Evolutionary conservation across 2,113 vertebrate genomes (phyloP), one percentile per base, ranked within the genome.

Genomic region (Passer domesticus): DNA sequence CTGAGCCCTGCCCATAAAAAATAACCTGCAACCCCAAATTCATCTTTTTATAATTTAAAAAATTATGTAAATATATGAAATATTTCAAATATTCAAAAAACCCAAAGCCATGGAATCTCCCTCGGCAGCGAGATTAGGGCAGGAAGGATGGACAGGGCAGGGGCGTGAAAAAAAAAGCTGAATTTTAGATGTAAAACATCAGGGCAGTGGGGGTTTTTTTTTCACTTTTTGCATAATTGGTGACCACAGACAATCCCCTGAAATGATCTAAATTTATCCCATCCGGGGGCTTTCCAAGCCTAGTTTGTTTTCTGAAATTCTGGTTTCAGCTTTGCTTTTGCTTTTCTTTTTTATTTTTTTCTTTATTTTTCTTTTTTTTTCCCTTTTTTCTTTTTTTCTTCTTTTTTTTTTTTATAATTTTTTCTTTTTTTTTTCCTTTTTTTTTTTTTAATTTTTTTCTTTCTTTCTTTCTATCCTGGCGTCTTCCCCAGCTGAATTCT

Each of bases 241-340:
- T 59, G 16, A 92, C 73, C 87, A 93, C 83, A 93, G 90, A 95
- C 79, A 90, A 95, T 95, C 90, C 94, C 95, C 89, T 96, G 83
- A 83, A 95, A 92, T 94, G 59, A 70, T 53, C 90, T 95, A 92
- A 97, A 97, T 95, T 91, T 96, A 83, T 85, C 66, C 50, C 79
- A 46, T 21, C 37, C 64, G 43, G 96, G 97, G 95, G 92, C 95
- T 97, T 97, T 97, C 96, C 94, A 95, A 73, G 25, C 30, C 89
- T 49, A 8, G 25, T 22, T 82, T 69, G 95, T 89, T 82, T 85
- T 90, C 85, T 93, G 92, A 93, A 95, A 83, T 94, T 73, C 84
- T 94, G 90, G 82, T 96, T 95, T 97, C 94, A 94, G 35, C 60
- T 83, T 89, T 80, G 77, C 73, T 37, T 43, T 27, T 24, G n/a